Percentiles rank a stretch among this genome's conserved stretches.
Evolutionary conservation across 2,113 vertebrate genomes (phyloP).

Genomic region (Tiliqua scincoides): DNA sequence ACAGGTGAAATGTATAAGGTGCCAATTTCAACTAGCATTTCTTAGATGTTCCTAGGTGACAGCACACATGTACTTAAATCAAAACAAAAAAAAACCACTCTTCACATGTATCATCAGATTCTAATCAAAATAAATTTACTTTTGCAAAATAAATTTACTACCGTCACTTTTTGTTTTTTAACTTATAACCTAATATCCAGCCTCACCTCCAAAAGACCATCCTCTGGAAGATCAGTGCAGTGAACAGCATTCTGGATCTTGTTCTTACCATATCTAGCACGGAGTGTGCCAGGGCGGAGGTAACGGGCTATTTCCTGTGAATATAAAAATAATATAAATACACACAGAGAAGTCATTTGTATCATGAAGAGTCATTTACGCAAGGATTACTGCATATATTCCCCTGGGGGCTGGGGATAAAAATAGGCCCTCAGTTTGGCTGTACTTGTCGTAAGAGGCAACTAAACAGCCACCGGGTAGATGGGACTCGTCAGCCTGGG

Average conservation of each 20-base stretch:
- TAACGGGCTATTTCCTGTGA: conserved; percentile 88
- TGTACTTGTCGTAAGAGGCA: too few species aligned
- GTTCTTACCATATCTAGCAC: conserved; percentile 88
- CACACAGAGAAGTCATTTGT: not conserved
- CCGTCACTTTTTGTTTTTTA: not conserved
- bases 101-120: not conserved
- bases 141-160: not conserved
- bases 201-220: conserved; percentile 90
- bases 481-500: too few species aligned
- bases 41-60: not conserved
- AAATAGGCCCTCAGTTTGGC: too few species aligned
- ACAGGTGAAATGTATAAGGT: not conserved
- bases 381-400: not conserved
- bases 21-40: conserved; percentile 1
- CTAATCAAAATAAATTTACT: not conserved
- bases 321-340: not conserved
- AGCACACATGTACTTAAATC: not conserved
- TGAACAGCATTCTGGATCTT: conserved; percentile 93
- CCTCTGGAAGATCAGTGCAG: conserved; percentile 94
- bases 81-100: too few species aligned
- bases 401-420: too few species aligned
- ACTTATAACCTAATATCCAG: not conserved
- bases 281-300: conserved; percentile 86
- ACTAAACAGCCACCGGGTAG: too few species aligned
- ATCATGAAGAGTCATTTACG: not conserved